Evolutionary conservation across 2,797 vertebrate species (phyloP).

Genomic region (Halcyon badia): DNA sequence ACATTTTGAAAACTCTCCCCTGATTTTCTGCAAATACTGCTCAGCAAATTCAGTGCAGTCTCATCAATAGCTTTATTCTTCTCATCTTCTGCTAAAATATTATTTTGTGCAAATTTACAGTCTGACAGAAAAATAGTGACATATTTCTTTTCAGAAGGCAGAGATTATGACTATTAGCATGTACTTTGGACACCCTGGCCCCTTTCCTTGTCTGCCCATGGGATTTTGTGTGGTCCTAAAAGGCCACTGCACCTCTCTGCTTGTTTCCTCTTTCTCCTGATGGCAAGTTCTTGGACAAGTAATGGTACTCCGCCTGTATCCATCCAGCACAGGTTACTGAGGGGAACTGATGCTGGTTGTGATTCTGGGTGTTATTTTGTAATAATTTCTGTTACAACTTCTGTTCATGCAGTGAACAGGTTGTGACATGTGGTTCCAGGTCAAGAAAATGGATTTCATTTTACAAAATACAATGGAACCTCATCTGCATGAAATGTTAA

Average conservation of each 20-base stretch:
- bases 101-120: constrained; percentile 13
- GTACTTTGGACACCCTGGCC: background rate
- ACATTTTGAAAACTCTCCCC: constrained; percentile 20
- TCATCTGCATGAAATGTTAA: constrained; percentile 30
- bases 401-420: background rate
- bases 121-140: background rate
- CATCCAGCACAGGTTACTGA: background rate
- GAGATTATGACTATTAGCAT: background rate
- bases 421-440: background rate
- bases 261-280: background rate
- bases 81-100: constrained; percentile 12
- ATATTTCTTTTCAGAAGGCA: background rate
- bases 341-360: background rate
- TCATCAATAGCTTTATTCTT: constrained; percentile 28
- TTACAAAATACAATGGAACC: background rate
- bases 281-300: background rate
- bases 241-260: background rate
- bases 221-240: background rate
- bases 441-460: background rate
- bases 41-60: constrained; percentile 2
- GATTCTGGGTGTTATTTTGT: background rate
- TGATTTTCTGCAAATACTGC: constrained; percentile 33
- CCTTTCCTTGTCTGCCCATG: background rate
- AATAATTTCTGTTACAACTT: background rate
- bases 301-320: background rate